Evolutionary conservation across 2,888 invertebrate species (phyloP), one percentile per base, ranked within the genome.

Genomic region (Trichopria drosophilae): DNA sequence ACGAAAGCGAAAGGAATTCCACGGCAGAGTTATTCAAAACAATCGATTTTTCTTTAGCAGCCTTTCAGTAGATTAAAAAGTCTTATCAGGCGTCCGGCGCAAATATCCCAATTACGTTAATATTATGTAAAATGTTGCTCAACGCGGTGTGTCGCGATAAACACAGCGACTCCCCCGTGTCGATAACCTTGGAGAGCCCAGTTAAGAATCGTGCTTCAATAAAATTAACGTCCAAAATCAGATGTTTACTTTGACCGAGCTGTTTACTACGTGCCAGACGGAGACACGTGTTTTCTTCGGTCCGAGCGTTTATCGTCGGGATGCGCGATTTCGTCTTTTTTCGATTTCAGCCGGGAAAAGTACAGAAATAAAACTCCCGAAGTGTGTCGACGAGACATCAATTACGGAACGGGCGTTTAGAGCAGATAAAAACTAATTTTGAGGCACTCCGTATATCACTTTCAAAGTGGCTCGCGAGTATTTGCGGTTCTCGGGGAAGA

Each of bases 171-270:
- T 47, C 32, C 18, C 18, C 9, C 24, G 15, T 6, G 28, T 40
- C 53, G 46, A 54, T 56, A 56, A 56, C 58, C 56, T 54, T 40
- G 32, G 32, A 57, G 46, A 51, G 49, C 51, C 46, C 48, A 31
- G 46, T 49, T 49, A 57, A 57, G 53, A 57, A 57, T 59, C 59
- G 50, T 48, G 19, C 47, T 51, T 10, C 50, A 51, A 56, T 53
- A 50, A 53, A 48, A 52, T n/a, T n/a, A n/a, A n/a, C n/a, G n/a
- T n/a, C n/a, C n/a, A 26, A 13, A 26, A 37, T 37, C 37, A 28
- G 41, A 29, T 46, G 51, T 51, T 51, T 45, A 45, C 10, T 34
- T 22, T 16, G 37, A n/a, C 16, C 10, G 28, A 29, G 23, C 15
- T 34, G 47, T 45, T 36, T 45, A 45, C 29, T 12, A 4, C 6